A percentile compares a stretch with the other conserved stretches of the same genome.
phyloP scores from a whole-genome alignment of 2,888 invertebrate species.

The Lypha dubia region DNA sequence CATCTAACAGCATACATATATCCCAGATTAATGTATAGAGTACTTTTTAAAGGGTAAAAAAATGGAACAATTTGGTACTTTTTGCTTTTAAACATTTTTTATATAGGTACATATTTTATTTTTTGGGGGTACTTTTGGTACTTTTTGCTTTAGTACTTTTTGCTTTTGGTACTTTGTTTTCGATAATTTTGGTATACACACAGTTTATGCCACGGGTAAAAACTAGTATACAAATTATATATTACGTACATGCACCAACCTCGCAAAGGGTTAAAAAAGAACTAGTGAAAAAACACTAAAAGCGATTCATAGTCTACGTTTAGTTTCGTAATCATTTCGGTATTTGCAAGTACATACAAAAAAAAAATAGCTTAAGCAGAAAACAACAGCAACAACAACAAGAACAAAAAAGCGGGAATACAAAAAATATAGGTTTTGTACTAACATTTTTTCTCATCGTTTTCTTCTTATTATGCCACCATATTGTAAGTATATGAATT shows the following conservation, averaged over 20 bases:
- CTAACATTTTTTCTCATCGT: background rate
- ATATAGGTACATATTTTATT: too few relatives aligned
- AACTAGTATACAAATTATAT: too few relatives aligned
- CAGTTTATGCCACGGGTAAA: too few relatives aligned
- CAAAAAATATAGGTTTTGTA: conserved; percentile 44
- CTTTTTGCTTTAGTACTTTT: too few relatives aligned
- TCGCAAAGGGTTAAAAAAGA: conserved; percentile 5
- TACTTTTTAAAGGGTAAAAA: too few relatives aligned
- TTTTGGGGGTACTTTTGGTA: too few relatives aligned
- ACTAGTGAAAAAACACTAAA: background rate
- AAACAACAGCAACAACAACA: background rate
- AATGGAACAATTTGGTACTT: too few relatives aligned
- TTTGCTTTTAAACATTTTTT: too few relatives aligned
- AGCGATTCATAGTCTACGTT: background rate
- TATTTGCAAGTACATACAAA: background rate
- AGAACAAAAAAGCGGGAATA: conserved; percentile 53
- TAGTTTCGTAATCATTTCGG: conserved; percentile 1
- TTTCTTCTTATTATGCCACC: conserved; percentile 17
- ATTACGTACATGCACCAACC: background rate
- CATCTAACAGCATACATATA: too few relatives aligned
- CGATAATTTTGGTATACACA: too few relatives aligned
- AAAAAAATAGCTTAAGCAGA: background rate
- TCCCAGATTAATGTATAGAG: too few relatives aligned
- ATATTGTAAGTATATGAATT: conserved; percentile 47
- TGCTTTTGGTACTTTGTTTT: too few relatives aligned